Evolutionary conservation across 2,888 invertebrate species (phyloP).

Genomic region (Dysmachus trigonus): DNA sequence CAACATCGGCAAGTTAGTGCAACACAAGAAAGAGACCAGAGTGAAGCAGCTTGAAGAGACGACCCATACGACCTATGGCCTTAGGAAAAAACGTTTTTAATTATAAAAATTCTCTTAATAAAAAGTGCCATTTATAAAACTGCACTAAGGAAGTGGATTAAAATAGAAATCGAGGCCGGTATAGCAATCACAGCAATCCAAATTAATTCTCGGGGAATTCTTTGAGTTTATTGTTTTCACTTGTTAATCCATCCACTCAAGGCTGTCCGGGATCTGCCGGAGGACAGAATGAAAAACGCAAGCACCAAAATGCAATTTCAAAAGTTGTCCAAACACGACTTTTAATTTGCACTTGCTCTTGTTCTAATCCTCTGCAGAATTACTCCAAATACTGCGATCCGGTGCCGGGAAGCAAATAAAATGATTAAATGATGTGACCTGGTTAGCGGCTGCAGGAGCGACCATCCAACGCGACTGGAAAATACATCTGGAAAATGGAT

Average conservation of each 20-base stretch:
- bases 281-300: conserved; percentile 12
- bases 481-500: conserved; percentile 7
- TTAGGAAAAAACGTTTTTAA: not conserved
- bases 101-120: not conserved
- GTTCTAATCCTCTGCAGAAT: conserved; percentile 33
- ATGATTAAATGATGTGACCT: conserved; percentile 41
- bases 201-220: conserved; percentile 18
- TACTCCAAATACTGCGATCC: conserved; percentile 17
- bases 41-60: not conserved
- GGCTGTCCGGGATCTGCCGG: not conserved
- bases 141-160: not conserved
- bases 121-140: not conserved
- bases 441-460: not conserved
- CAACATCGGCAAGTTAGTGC: not conserved
- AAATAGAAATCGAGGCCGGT: not conserved
- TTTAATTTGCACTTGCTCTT: conserved; percentile 40
- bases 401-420: conserved; percentile 31
- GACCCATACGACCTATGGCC: not conserved
- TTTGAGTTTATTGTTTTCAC: conserved; percentile 25
- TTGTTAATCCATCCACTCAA: conserved; percentile 24
- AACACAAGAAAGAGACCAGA: not conserved
- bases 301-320: conserved; percentile 34
- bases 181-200: conserved; percentile 14
- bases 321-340: conserved; percentile 39
- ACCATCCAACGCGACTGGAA: not conserved